Evolutionary conservation across 2,797 vertebrate genomes (phyloP), one percentile per base, ranked within the genome.

Genomic region (Hylomyscus alleni): DNA sequence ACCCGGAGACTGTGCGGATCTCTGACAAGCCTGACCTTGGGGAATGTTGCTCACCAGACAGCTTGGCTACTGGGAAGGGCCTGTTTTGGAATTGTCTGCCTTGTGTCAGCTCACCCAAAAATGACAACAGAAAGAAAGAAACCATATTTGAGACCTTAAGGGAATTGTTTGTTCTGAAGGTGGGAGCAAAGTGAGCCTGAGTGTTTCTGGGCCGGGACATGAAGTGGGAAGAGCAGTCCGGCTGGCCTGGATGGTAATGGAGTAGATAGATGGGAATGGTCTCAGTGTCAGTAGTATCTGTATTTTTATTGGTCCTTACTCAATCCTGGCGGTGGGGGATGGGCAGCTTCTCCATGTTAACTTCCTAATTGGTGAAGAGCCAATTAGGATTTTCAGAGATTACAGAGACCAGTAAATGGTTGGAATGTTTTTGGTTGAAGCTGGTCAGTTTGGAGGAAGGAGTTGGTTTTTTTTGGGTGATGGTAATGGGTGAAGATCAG

Each of bases 11-110:
- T 54, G 86, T 91, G 81, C 76, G 91, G 58, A 76, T 95, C 86
- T 85, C 96, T 93, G 97, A 96, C 93, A 95, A 93, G 96, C 67
- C 89, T 91, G 80, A 89, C 91, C 94, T 91, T 95, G 95, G 96
- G 95, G 86, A 86, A 58, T 26, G 24, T n/a, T 73, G 80, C 76
- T 95, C 29, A 47, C 54, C 44, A 76, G 89, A 93, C 65, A 75
- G 93, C 58, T 92, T 84, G 67, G 86, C 83, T 93, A 7, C 69
- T 15, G 31, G 67, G 34, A 82, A 89, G 62, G 7, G 29, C 40
- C 4, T 78, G 75, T 96, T 97, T 91, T 95, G 78, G 60, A 92
- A 92, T 37, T 92, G 84, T 94, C 75, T 96, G 65, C 90, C 40
- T 31, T 50, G 40, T 83, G 83, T 91, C 91, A 84, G n/a, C 29